Conservation (phyloP, 2,888 invertebrate genomes). For the Sisyra nigra region DNA sequence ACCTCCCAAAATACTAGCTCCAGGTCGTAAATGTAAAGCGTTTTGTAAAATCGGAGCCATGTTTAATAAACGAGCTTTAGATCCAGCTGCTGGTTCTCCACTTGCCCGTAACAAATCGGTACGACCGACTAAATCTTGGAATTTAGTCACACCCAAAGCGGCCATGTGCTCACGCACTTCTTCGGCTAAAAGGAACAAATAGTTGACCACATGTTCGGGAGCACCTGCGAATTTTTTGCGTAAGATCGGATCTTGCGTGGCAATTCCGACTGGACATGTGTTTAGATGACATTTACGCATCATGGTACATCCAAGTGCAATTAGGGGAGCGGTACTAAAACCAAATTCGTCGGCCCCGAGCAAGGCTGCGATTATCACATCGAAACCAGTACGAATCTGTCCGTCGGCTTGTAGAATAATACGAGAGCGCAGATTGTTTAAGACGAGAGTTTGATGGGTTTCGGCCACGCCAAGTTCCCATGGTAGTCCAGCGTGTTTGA, state of each 20-base stretch:
- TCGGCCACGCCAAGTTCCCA: slow-evolving; percentile 98
- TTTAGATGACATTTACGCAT: slow-evolving; percentile 99
- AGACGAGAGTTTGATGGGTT: slow-evolving; percentile 90
- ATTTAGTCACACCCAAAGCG: slow-evolving; percentile 68
- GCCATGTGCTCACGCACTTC: slow-evolving; percentile 91
- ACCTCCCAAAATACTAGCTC: slow-evolving; percentile 80
- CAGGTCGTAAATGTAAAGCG: slow-evolving; percentile 78
- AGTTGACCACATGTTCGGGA: slow-evolving; percentile 95
- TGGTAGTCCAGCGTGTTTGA: slow-evolving; percentile 93
- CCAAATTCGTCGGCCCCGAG: slow-evolving; percentile 98
- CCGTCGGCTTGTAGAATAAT: slow-evolving; percentile 94
- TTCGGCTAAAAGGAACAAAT: slow-evolving; percentile 93
- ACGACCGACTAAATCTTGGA: slow-evolving; percentile 84
- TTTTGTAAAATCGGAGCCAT: slow-evolving; percentile 74
- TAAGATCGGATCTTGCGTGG: slow-evolving; percentile 92
- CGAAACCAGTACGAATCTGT: slow-evolving; percentile 85
- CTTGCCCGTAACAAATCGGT: slow-evolving; percentile 73
- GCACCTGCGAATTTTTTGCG: slow-evolving; percentile 94
- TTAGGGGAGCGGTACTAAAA: slow-evolving; percentile 94
- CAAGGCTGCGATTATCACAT: slow-evolving; percentile 88
- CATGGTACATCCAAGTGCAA: slow-evolving; percentile 98
- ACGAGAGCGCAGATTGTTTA: slow-evolving; percentile 84
- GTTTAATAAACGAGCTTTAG: slow-evolving; percentile 75
- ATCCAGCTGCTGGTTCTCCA: slow-evolving; percentile 45
- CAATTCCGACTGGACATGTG: slow-evolving; percentile 97